Evolutionary conservation across 2,113 vertebrate species (phyloP).

Genomic region (Chrysochloris asiatica): DNA sequence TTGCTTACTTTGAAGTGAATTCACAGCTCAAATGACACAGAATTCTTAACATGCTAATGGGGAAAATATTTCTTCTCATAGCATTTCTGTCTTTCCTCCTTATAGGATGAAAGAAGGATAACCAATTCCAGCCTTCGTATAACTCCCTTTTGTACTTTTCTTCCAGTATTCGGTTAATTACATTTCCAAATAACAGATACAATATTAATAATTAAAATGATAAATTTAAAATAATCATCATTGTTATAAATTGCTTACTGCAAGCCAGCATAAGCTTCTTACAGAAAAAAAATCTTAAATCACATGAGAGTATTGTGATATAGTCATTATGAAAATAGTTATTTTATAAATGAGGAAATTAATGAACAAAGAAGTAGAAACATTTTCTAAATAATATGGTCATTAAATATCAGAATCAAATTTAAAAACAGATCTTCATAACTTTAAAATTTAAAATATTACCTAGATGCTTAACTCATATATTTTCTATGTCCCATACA

Average conservation of each 20-base stretch:
- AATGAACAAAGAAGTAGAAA: not conserved
- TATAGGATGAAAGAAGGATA: too few species aligned
- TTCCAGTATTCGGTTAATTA: not conserved
- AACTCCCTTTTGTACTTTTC: not conserved
- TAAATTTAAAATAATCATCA: not conserved
- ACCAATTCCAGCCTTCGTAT: not conserved
- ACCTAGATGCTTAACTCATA: not conserved
- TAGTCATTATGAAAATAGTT: not conserved
- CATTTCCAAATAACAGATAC: not conserved
- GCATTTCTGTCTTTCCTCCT: not conserved
- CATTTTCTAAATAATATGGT: not conserved
- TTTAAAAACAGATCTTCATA: not conserved
- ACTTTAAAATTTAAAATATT: not conserved
- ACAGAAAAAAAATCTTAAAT: not conserved
- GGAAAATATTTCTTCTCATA: not conserved
- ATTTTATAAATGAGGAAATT: not conserved
- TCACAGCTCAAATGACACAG: not conserved
- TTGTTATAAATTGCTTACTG: not conserved
- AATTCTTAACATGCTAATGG: not conserved
- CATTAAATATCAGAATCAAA: not conserved
- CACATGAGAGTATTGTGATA: not conserved
- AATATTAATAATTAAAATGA: not conserved
- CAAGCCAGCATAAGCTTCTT: not conserved
- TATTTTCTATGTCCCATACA: not conserved
- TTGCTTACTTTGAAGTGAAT: not conserved